Conservation (phyloP, 1,140 invertebrate genomes). For the Rhagoletis pomonella region DNA sequence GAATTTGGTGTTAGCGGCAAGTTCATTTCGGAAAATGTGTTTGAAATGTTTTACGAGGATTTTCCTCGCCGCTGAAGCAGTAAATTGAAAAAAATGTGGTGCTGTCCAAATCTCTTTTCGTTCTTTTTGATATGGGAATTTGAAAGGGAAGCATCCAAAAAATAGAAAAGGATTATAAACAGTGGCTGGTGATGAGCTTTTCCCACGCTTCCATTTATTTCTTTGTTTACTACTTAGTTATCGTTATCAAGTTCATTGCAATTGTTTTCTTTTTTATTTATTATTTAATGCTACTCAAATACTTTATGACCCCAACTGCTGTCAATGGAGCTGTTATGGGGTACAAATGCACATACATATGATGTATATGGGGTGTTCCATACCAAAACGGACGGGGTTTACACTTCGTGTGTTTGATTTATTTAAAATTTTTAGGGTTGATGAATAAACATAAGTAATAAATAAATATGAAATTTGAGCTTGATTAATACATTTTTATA, state of each 20-base stretch:
- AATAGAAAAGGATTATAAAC: neutral
- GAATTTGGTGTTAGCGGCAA: neutral
- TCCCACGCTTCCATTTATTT: constrained; percentile 42
- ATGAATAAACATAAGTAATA: no score
- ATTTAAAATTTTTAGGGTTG: no score
- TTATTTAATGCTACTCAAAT: neutral
- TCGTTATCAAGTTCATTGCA: neutral
- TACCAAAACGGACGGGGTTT: no score
- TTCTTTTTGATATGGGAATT: neutral
- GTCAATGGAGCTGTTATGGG: neutral
- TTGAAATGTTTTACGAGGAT: constrained; percentile 27
- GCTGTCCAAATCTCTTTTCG: neutral
- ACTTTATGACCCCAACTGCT: constrained; percentile 38
- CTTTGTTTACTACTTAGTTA: neutral
- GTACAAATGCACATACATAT: no score
- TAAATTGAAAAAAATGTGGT: neutral
- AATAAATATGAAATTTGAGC: no score
- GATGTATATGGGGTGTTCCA: no score
- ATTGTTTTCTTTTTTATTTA: neutral
- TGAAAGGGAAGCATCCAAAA: neutral
- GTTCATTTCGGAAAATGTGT: constrained; percentile 7
- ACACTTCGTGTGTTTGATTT: no score
- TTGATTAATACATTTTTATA: no score
- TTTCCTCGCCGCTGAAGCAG: neutral
- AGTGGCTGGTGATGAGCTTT: constrained; percentile 9